Evolutionary conservation across 35 echinoderm and acorn worm genomes (phyloP).

Genomic region (Eucidaris tribuloides): DNA sequence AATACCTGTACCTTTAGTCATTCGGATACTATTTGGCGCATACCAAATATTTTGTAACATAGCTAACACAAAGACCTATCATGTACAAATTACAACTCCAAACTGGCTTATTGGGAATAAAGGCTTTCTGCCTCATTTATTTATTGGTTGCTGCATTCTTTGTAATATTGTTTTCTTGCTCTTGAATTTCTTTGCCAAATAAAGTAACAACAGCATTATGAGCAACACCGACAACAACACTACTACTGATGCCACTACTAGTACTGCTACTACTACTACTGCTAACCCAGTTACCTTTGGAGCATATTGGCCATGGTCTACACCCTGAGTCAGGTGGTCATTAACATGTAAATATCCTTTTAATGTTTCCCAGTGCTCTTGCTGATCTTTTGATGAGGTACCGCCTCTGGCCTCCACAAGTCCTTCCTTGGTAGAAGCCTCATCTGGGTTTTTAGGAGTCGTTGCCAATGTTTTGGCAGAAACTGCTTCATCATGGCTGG

Average conservation of each 20-base stretch:
- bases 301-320: constrained; percentile 76
- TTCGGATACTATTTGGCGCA: too few relatives aligned
- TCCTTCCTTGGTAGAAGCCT: too few relatives aligned
- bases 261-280: neutral
- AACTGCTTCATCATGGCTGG: neutral
- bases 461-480: neutral
- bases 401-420: neutral
- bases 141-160: neutral
- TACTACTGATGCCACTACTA: neutral
- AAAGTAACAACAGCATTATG: neutral
- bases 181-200: too few relatives aligned
- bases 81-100: too few relatives aligned
- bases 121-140: neutral
- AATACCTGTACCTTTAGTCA: too few relatives aligned
- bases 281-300: constrained; percentile 26
- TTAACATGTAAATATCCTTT: constrained; percentile 74
- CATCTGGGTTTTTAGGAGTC: neutral
- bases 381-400: neutral
- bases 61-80: too few relatives aligned
- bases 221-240: neutral
- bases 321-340: constrained; percentile 52
- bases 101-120: neutral
- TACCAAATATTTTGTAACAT: too few relatives aligned
- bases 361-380: constrained; percentile 49
- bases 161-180: neutral